Base-by-base conservation (phyloP, 1,140 invertebrate species). In the Trissolcus basalis region DNA sequence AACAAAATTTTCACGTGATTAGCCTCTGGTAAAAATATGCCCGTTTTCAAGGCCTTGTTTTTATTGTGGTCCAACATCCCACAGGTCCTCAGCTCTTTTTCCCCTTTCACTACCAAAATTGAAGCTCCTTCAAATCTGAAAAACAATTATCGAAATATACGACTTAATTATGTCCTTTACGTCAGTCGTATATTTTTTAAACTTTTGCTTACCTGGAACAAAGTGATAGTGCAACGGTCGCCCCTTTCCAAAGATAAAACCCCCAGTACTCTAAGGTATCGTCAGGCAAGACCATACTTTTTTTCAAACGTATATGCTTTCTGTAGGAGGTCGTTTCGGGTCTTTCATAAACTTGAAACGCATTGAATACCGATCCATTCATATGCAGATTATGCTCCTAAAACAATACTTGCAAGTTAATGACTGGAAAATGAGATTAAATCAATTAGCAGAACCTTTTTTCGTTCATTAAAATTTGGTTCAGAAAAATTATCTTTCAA, bases 251-350 rank as follows among this genome's bases (percentile, higher is more conserved):
- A 11, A 96, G 84, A 87, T 94, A 96, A 89, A 96, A 96, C 15
- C 95, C 94, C 94, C 94, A 96, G 86, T 96, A 96, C 84, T 96
- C 94, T 35, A 96, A 88, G 15, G 94, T 94, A 80, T 96, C 95
- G 86, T 96, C 95, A 0, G 94, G 93, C 71, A 96, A 85, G 8
- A 87, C 91, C 92, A 96, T 94, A 44, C 93, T 94, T 81, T 96
- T 95, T 80, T 92, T 93, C 79, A 96, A 87, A 68, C 91, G 88
- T 75, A 95, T 92, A 81, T 94, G 93, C 86, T 94, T 95, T 36
- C 90, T 91, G 68, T 91, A 91, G 6, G 90, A 88, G 14, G 93
- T 92, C 32, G 93, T 88, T 87, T 92, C 89, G 12, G 94, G 94
- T 73, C 87, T 90, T 7, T 92, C 90, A 59, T 89, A 86, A 83